Conservation (phyloP, 2,113 vertebrate genomes). For the Chaenogobius annularis region DNA sequence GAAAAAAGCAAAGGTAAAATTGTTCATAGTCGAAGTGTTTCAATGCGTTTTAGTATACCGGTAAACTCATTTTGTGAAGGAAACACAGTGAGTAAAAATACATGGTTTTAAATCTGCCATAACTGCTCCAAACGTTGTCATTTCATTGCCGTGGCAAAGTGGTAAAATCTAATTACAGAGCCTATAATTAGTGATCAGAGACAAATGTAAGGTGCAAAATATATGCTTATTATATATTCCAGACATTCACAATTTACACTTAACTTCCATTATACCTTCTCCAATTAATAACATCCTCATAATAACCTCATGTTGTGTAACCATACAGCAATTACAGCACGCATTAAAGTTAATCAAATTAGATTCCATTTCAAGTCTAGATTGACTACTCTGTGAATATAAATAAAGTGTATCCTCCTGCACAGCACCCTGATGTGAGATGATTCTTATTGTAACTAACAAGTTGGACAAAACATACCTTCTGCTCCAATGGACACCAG, state of each 20-base stretch:
- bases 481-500: constrained; percentile 97
- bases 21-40: not conserved
- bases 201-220: not conserved
- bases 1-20: too few species aligned
- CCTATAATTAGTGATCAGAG: not conserved
- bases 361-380: not conserved
- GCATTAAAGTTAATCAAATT: not conserved
- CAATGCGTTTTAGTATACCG: too few species aligned
- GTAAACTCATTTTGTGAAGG: too few species aligned
- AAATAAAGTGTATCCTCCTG: not conserved
- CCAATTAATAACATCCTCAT: not conserved
- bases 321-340: not conserved
- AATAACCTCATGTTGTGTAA: not conserved
- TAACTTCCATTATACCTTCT: not conserved
- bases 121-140: not conserved
- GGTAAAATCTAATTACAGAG: not conserved
- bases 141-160: not conserved
- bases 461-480: constrained; percentile 75
- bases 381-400: not conserved
- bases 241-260: not conserved
- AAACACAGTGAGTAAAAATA: not conserved
- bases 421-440: not conserved
- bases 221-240: not conserved
- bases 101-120: not conserved
- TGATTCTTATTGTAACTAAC: not conserved